Evolutionary conservation across 1,140 invertebrate genomes (phyloP).

Genomic region (Pachypeltis micranthus): DNA sequence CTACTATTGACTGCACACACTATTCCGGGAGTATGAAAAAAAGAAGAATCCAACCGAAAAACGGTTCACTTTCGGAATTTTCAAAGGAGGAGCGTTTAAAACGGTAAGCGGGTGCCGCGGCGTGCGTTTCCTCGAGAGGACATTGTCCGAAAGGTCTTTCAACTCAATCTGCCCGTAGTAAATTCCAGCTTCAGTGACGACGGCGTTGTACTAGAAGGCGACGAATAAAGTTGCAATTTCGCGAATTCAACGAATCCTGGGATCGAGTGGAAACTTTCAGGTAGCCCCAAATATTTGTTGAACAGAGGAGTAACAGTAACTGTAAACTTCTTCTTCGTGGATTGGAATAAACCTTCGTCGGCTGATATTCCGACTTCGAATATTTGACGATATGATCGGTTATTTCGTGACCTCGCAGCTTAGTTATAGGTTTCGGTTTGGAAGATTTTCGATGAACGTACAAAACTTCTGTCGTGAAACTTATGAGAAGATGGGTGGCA

Average conservation of each 20-base stretch:
- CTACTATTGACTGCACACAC: too few species aligned
- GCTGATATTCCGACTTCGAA: conserved; percentile 77
- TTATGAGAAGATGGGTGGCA: conserved; percentile 66
- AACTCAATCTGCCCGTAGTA: too few species aligned
- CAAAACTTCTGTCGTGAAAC: conserved; percentile 55
- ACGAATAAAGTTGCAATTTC: conserved; percentile 65
- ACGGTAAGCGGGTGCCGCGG: too few species aligned
- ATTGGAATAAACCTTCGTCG: conserved; percentile 67
- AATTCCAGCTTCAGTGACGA: too few species aligned
- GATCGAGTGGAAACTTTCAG: conserved; percentile 57
- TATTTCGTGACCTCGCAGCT: conserved; percentile 71
- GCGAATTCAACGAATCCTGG: conserved; percentile 66
- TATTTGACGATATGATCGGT: conserved; percentile 79
- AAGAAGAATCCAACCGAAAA: too few species aligned
- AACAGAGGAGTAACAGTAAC: too few species aligned
- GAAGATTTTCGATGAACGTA: conserved; percentile 57
- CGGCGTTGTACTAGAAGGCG: too few species aligned
- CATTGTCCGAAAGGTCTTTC: too few species aligned
- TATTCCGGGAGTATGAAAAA: too few species aligned
- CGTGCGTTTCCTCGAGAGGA: too few species aligned
- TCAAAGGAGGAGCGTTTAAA: too few species aligned
- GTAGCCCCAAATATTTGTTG: conserved; percentile 59
- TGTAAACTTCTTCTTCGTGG: conserved; percentile 68
- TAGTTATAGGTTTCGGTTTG: conserved; percentile 39
- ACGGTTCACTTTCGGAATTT: too few species aligned